Evolutionary conservation across 2,888 invertebrate genomes (phyloP).

Genomic region (Cheilosia urbana): DNA sequence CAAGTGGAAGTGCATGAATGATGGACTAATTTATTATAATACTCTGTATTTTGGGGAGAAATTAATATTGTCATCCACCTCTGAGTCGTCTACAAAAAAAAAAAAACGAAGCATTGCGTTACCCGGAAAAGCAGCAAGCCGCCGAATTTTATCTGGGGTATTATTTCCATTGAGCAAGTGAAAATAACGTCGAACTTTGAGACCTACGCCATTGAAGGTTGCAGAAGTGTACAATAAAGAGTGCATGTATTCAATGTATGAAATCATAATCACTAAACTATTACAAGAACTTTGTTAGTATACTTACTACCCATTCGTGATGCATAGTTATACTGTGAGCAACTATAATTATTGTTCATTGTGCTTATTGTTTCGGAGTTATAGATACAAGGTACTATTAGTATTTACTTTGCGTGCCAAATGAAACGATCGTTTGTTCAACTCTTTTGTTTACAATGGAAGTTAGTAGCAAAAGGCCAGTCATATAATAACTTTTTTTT

Average conservation of each 20-base stretch:
- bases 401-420: conserved; percentile 46
- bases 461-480: neutral
- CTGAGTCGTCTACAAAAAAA: too few relatives aligned
- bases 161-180: too few relatives aligned
- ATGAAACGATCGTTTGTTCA: conserved; percentile 12
- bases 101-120: too few relatives aligned
- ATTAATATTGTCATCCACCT: conserved; percentile 1
- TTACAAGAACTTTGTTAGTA: neutral
- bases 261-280: neutral
- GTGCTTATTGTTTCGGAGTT: too few relatives aligned
- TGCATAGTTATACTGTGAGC: conserved; percentile 11
- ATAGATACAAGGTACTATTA: conserved; percentile 11
- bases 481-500: neutral
- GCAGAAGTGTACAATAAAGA: too few relatives aligned
- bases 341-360: conserved; percentile 19
- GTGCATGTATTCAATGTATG: too few relatives aligned
- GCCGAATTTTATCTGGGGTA: too few relatives aligned
- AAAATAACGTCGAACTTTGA: too few relatives aligned
- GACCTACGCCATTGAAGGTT: too few relatives aligned
- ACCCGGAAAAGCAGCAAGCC: too few relatives aligned
- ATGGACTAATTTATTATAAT: neutral
- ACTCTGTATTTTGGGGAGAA: neutral
- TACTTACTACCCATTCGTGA: neutral
- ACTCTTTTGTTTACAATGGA: conserved; percentile 8
- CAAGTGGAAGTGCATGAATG: neutral